A percentile compares a stretch with the other conserved stretches of the same genome.
These are phyloP conservation scores for Galaxea fascicularis DNA, from an alignment of 92 coral and sea anemone genomes.

Conservation along the genomic window DNA sequence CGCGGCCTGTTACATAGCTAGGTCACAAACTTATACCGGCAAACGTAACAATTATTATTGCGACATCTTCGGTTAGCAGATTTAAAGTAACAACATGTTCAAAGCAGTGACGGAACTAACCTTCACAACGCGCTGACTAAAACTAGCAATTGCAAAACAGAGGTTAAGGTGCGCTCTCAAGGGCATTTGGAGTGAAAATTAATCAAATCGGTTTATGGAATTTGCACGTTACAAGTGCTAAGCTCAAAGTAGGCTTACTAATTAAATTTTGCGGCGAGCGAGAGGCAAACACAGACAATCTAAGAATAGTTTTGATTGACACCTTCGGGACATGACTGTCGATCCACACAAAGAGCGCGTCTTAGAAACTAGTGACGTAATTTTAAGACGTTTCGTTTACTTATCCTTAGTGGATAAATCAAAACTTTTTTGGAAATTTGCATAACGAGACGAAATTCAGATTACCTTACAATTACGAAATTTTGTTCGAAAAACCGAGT, in stretches of 20 bases:
- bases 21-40: not conserved
- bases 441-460: constrained; percentile 3
- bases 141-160: no score
- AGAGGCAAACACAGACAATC: not conserved
- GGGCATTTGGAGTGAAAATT: no score
- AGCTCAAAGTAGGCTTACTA: not conserved
- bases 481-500: not conserved
- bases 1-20: not conserved
- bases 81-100: no score
- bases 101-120: no score
- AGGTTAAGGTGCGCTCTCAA: no score
- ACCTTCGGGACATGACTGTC: not conserved
- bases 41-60: no score
- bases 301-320: constrained; percentile 28
- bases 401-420: not conserved
- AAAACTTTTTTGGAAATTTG: constrained; percentile 22
- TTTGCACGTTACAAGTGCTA: not conserved
- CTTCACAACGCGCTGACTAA: no score
- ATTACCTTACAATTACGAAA: not conserved
- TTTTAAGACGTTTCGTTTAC: constrained; percentile 31
- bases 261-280: not conserved
- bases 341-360: constrained; percentile 14
- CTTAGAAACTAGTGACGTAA: constrained; percentile 43
- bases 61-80: no score
- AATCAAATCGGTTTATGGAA: not conserved